Conservation (phyloP, 2,113 vertebrate species). For the Neodontobutis hainanensis region DNA sequence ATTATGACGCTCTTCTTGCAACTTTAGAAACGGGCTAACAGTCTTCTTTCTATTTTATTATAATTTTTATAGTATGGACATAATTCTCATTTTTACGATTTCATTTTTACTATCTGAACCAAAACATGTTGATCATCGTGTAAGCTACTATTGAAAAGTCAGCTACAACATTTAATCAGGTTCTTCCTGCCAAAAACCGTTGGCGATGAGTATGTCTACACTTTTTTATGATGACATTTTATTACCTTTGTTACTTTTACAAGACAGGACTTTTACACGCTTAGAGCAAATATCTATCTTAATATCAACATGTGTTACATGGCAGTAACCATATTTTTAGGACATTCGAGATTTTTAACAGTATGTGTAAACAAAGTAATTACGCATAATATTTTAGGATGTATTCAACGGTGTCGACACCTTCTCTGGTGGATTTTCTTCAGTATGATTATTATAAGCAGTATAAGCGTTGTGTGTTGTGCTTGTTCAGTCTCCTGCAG, state of each 20-base stretch:
- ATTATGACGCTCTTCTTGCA: too few species aligned
- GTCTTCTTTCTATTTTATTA: too few species aligned
- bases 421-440: conserved; percentile 25
- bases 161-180: neutral
- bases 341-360: too few species aligned
- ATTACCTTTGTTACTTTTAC: neutral
- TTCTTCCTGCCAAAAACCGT: neutral
- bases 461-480: conserved; percentile 3
- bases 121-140: conserved; percentile 18
- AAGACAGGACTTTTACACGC: conserved; percentile 3
- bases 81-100: neutral
- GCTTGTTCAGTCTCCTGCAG: conserved; percentile 5
- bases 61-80: too few species aligned
- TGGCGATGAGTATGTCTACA: conserved; percentile 1
- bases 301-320: too few species aligned
- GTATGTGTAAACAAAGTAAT: neutral
- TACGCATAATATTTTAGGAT: neutral
- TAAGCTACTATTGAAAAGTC: neutral
- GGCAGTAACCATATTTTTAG: too few species aligned
- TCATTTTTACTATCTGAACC: conserved; percentile 6
- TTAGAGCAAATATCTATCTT: neutral
- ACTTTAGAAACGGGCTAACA: too few species aligned
- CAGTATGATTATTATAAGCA: neutral
- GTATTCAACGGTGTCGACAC: conserved; percentile 20
- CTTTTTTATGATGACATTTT: neutral